Evolutionary conservation across 2,113 vertebrate genomes (phyloP).

Genomic region (Paralichthys olivaceus): DNA sequence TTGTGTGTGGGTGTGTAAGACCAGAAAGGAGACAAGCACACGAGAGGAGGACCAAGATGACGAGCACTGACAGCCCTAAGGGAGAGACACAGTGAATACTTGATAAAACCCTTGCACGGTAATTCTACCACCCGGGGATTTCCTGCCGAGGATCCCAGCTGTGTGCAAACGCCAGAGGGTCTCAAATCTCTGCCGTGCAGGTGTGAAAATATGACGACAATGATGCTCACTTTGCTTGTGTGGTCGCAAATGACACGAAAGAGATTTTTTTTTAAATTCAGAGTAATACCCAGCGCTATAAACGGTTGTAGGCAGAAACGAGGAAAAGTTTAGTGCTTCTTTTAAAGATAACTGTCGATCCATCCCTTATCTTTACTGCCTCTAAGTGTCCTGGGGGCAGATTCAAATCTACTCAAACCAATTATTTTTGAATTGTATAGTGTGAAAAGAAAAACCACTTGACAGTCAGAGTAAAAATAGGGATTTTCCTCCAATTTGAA

Average conservation of each 20-base stretch:
- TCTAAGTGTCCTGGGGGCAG: too few species aligned
- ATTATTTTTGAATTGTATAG: neutral
- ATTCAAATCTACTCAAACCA: neutral
- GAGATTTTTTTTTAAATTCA: neutral
- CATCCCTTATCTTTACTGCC: neutral
- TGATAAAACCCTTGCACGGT: conserved; percentile 12
- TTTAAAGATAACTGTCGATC: neutral
- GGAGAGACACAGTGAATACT: neutral
- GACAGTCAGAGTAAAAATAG: too few species aligned
- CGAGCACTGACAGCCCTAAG: neutral
- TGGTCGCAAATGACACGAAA: neutral
- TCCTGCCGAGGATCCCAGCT: conserved; percentile 34
- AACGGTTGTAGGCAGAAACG: neutral
- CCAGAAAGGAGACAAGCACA: neutral
- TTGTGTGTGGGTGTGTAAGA: neutral
- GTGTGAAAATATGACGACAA: conserved; percentile 5
- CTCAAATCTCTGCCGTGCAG: conserved; percentile 25
- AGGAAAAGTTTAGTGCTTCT: neutral
- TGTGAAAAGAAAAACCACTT: too few species aligned
- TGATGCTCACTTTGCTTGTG: neutral
- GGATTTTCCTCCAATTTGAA: too few species aligned
- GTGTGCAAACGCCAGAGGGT: neutral
- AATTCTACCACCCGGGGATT: conserved; percentile 12
- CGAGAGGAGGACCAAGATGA: neutral
- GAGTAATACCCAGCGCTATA: neutral